phyloP scores from a whole-genome alignment of 2,113 vertebrate genomes.

The Hymenochirus boettgeri region DNA sequence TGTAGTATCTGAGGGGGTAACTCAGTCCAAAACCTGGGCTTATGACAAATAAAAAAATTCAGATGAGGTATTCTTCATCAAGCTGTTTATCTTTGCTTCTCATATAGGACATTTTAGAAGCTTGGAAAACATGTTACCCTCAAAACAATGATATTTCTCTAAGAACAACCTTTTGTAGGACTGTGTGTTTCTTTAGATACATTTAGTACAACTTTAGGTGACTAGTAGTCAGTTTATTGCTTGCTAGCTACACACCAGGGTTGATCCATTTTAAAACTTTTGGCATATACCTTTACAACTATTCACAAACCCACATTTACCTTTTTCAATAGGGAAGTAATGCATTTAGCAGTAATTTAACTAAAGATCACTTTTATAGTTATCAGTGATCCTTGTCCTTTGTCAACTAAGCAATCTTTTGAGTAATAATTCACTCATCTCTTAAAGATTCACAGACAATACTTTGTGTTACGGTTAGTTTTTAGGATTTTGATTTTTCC shows the following conservation, averaged over 20 bases:
- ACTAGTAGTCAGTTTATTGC: conserved; percentile 84
- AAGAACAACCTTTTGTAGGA: conserved; percentile 79
- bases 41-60: conserved; percentile 67
- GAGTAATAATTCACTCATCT: background rate
- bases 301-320: background rate
- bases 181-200: conserved; percentile 92
- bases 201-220: conserved; percentile 86
- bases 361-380: conserved; percentile 1
- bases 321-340: conserved; percentile 41
- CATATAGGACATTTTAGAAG: conserved; percentile 75
- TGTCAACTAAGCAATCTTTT: background rate
- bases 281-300: conserved; percentile 81
- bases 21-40: conserved; percentile 69
- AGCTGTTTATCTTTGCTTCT: conserved; percentile 82
- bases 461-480: no score
- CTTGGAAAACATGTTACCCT: conserved; percentile 74
- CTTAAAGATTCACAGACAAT: background rate
- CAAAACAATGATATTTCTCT: conserved; percentile 78
- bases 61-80: conserved; percentile 73
- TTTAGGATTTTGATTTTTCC: background rate
- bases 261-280: conserved; percentile 93
- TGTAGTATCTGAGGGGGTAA: conserved; percentile 81
- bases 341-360: conserved; percentile 56
- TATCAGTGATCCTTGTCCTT: conserved; percentile 23
- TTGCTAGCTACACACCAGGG: conserved; percentile 91